Evolutionary conservation across 2,888 invertebrate species (phyloP).

Genomic region (Lasioglossum leucozonium): DNA sequence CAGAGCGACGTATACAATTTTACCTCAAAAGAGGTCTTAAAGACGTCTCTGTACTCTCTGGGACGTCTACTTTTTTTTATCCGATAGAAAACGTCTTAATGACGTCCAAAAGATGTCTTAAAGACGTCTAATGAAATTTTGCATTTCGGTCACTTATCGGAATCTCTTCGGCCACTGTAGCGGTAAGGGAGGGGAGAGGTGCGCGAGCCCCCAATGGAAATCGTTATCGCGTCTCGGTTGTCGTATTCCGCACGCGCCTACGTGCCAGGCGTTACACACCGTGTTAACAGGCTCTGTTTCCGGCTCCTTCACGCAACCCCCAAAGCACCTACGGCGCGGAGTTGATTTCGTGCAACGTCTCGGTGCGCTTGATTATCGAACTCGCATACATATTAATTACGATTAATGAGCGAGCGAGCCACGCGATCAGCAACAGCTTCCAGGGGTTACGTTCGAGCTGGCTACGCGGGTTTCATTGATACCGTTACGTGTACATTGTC

Average conservation of each 20-base stretch:
- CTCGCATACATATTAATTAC: constrained; percentile 41
- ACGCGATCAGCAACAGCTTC: constrained; percentile 18
- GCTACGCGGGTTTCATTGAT: neutral
- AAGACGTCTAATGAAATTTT: no score
- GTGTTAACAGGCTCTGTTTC: constrained; percentile 56
- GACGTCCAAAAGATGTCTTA: no score
- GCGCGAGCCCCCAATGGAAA: constrained; percentile 26
- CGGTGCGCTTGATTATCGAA: constrained; percentile 23
- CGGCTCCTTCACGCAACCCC: constrained; percentile 45
- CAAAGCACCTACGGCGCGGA: neutral
- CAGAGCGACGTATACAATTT: no score
- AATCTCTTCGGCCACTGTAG: neutral
- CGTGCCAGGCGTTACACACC: constrained; percentile 34
- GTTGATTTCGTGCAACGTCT: constrained; percentile 53
- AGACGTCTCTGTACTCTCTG: no score
- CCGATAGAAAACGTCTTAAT: no score
- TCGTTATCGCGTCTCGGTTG: constrained; percentile 53
- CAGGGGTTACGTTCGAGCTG: neutral
- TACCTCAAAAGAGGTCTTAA: no score
- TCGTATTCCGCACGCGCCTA: constrained; percentile 32
- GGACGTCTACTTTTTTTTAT: no score
- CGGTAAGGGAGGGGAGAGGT: constrained; percentile 9
- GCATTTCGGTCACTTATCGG: neutral
- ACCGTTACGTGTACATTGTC: neutral
- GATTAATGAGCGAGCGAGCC: constrained; percentile 26